Percentiles rank a stretch among this genome's conserved stretches.
phyloP scores from a whole-genome alignment of 2,888 invertebrate genomes.

The Euclidia mi region DNA sequence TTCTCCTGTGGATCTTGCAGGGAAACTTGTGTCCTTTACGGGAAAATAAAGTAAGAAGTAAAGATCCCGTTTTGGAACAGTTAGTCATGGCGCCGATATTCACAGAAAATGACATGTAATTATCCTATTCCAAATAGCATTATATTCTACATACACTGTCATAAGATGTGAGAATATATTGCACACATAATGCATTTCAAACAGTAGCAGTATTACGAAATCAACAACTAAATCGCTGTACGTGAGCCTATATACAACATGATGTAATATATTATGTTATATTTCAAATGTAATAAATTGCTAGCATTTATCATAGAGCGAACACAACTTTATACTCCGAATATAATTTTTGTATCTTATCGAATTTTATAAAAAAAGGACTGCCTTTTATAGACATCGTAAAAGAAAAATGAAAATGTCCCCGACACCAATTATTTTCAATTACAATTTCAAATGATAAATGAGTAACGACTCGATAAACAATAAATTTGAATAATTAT shows the following conservation, averaged over 20 bases:
- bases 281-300: constrained; percentile 44
- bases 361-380: constrained; percentile 41
- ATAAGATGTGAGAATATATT: constrained; percentile 7
- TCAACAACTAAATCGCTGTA: constrained; percentile 39
- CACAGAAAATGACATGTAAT: too few species aligned
- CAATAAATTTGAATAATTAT: constrained; percentile 19
- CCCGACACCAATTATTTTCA: constrained; percentile 16
- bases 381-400: constrained; percentile 23
- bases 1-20: too few species aligned
- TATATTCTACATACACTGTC: neutral
- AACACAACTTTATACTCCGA: constrained; percentile 34
- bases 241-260: constrained; percentile 43
- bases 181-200: constrained; percentile 22
- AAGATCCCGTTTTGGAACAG: too few species aligned
- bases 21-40: too few species aligned
- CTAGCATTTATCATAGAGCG: constrained; percentile 41
- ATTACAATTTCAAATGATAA: constrained; percentile 29
- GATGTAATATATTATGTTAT: constrained; percentile 40
- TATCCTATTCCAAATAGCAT: too few species aligned
- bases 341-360: constrained; percentile 42
- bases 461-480: constrained; percentile 16
- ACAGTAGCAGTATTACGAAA: constrained; percentile 27
- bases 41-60: too few species aligned
- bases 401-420: constrained; percentile 19
- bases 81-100: too few species aligned